A percentile compares a stretch with the other conserved stretches of the same genome.
phyloP scores from a whole-genome alignment of 2,797 vertebrate species.

The Vipera latastei region DNA sequence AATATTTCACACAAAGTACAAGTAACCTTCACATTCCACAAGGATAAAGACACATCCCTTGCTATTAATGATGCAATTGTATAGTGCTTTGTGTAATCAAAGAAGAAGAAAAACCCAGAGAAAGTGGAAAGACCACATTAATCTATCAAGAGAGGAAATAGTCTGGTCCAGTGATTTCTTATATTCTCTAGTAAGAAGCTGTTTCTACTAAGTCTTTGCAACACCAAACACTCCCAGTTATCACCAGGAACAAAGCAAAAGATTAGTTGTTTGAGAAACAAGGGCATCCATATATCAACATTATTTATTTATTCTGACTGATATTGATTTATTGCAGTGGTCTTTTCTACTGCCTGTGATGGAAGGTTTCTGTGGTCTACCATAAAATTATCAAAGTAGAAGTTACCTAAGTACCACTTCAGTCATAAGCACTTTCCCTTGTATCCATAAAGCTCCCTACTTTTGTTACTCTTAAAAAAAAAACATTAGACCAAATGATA shows the following conservation, averaged over 20 bases:
- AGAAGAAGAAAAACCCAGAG: not conserved
- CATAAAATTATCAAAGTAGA: not conserved
- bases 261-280: not conserved
- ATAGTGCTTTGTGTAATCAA: not conserved
- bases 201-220: not conserved
- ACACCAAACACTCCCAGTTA: not conserved
- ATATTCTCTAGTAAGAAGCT: not conserved
- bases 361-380: not conserved
- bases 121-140: not conserved
- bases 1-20: not conserved
- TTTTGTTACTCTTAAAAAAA: not conserved
- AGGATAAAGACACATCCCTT: not conserved
- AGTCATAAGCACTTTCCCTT: not conserved
- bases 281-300: not conserved
- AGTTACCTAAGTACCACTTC: not conserved
- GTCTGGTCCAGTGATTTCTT: not conserved
- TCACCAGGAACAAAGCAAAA: not conserved
- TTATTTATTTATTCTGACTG: not conserved
- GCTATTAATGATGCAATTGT: not conserved
- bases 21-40: not conserved
- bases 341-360: not conserved
- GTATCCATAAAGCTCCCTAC: not conserved
- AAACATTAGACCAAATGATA: not conserved
- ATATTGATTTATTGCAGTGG: not conserved
- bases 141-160: not conserved